These are phyloP conservation scores for Encarsia formosa DNA, from an alignment of 2,888 invertebrate genomes.

Conservation along the genomic window DNA sequence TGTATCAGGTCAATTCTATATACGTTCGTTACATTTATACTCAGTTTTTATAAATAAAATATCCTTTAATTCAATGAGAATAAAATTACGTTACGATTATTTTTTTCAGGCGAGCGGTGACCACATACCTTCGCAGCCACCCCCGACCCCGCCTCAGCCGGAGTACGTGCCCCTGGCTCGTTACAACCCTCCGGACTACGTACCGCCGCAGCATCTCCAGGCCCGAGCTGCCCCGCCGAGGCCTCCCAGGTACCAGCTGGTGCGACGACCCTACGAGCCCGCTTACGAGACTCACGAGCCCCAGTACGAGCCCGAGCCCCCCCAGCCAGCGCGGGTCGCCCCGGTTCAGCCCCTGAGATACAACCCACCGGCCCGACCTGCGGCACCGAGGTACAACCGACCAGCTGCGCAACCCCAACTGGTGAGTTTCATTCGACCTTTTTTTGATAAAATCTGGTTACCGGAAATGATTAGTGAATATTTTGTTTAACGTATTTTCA, in stretches of 20 bases:
- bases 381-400: background rate
- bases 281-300: constrained; percentile 52
- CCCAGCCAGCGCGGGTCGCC: background rate
- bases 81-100: background rate
- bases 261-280: constrained; percentile 49
- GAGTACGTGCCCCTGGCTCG: constrained; percentile 42
- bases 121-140: constrained; percentile 58
- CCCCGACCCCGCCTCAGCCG: constrained; percentile 51
- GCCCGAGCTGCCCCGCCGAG: constrained; percentile 33
- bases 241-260: constrained; percentile 32
- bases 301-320: constrained; percentile 41
- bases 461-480: too few species aligned
- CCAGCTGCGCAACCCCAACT: constrained; percentile 3
- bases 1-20: too few species aligned
- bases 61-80: background rate
- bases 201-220: constrained; percentile 32
- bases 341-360: background rate
- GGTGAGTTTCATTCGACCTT: constrained; percentile 5
- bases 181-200: constrained; percentile 45
- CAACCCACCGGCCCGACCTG: background rate
- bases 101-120: constrained; percentile 68
- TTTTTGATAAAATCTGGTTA: too few species aligned
- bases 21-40: too few species aligned
- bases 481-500: too few species aligned
- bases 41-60: too few species aligned